phyloP scores from a whole-genome alignment of 2,888 invertebrate genomes.

The Cheilosia pagana region DNA sequence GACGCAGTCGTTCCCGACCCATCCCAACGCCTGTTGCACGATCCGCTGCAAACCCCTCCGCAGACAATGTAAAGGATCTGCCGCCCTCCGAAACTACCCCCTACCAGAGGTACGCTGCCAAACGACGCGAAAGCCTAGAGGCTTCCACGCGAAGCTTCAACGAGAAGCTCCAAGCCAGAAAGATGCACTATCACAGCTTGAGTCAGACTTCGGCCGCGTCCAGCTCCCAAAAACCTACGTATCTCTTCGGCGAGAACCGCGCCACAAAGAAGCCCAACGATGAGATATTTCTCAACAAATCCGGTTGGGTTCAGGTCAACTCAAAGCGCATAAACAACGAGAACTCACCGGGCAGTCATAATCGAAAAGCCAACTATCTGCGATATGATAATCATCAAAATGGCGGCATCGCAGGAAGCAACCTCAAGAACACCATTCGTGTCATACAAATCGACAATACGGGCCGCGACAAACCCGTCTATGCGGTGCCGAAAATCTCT shows the following conservation, averaged over 20 bases:
- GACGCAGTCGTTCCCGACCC: constrained; percentile 80
- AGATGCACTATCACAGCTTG: constrained; percentile 82
- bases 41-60: constrained; percentile 57
- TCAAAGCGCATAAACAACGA: constrained; percentile 81
- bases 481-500: constrained; percentile 78
- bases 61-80: constrained; percentile 60
- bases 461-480: constrained; percentile 74
- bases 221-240: constrained; percentile 80
- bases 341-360: constrained; percentile 77
- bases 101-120: constrained; percentile 80
- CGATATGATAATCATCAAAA: constrained; percentile 79
- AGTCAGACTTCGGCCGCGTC: constrained; percentile 76
- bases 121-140: constrained; percentile 81
- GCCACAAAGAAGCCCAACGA: constrained; percentile 77
- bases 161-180: constrained; percentile 82
- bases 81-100: constrained; percentile 41
- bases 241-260: constrained; percentile 82
- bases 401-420: constrained; percentile 40
- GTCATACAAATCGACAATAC: constrained; percentile 79
- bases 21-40: constrained; percentile 77
- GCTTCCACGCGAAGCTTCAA: constrained; percentile 81
- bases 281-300: constrained; percentile 83
- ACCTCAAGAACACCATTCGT: constrained; percentile 78
- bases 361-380: constrained; percentile 76
- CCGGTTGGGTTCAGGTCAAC: constrained; percentile 85